Evolutionary conservation across 23 tunicate species (phyloP), one percentile per base, ranked within the genome.

Genomic region (Styela clava): DNA sequence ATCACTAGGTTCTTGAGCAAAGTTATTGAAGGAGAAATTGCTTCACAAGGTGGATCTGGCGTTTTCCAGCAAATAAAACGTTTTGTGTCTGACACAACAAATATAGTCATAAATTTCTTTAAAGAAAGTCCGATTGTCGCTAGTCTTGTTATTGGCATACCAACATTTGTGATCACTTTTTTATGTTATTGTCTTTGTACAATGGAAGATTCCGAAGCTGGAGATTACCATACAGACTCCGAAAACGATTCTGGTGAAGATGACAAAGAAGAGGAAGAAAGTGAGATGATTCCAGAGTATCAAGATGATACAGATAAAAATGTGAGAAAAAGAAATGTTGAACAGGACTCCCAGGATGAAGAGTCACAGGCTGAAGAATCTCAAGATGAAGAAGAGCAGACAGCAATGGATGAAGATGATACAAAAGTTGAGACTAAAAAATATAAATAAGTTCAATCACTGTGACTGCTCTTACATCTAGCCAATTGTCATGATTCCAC

Each of bases 171-270:
- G 2, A 68, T 92, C 72, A 78, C 71, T 0, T 79, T 65, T 62
- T 33, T 92, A 64, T 92, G 97, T 74, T 62, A 77, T 30, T 92
- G 97, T 33, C 81, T 92, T 16, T 92, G 97, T 74, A 63, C 92
- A 12, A 79, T 84, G 31, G 61, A 83, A 24, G 97, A 92, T 35
- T 84, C 62, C n/a, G 86, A 62, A 12, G 86, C 32, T 24, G 64
- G 16, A 18, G 81, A 64, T 27, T 67, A 79, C 23, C 36, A 16
- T n/a, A 65, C 31, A 7, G 33, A 37, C 7, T 23, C 74, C 20
- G 85, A 82, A 29, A 34, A 64, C 64, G 74, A 82, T 5, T 80
- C 25, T 2, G 63, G 35, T 18, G 33, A 31, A 24, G 85, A 82
- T 29, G 78, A 33, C 18, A 79, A 70, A 68, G 61, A 68, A 0